Evolutionary conservation across 2,888 invertebrate species (phyloP).

Genomic region (Oscheius sp.): DNA sequence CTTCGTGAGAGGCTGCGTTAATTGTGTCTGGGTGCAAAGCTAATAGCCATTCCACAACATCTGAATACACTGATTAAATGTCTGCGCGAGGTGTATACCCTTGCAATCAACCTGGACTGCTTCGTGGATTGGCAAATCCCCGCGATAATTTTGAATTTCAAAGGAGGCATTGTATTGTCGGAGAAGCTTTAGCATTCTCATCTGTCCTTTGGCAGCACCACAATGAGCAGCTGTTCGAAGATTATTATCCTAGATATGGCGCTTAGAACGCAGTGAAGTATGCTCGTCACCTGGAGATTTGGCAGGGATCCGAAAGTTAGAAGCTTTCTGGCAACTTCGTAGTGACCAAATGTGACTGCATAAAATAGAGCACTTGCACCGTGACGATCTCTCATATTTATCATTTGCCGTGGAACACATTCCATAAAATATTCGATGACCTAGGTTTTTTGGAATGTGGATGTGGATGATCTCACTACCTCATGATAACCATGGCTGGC

Average conservation of each 20-base stretch:
- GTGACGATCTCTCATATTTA: constrained; percentile 44
- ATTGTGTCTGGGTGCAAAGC: constrained; percentile 83
- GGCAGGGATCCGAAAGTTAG: constrained; percentile 89
- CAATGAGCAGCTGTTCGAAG: constrained; percentile 65
- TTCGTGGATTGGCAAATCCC: constrained; percentile 94
- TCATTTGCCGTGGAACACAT: constrained; percentile 30
- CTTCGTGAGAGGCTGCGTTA: constrained; percentile 88
- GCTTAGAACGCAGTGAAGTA: constrained; percentile 72
- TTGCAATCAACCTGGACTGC: constrained; percentile 90
- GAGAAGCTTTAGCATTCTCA: constrained; percentile 84
- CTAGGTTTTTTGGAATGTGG: constrained; percentile 1
- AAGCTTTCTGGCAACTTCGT: constrained; percentile 87
- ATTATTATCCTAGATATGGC: constrained; percentile 54
- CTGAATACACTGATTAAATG: constrained; percentile 70
- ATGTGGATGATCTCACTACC: constrained; percentile 73
- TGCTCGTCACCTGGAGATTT: constrained; percentile 80
- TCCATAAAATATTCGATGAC: constrained; percentile 44
- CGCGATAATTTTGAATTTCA: constrained; percentile 89
- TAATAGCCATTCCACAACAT: constrained; percentile 87
- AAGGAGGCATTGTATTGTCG: constrained; percentile 84
- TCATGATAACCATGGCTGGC: constrained; percentile 93
- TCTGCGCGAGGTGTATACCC: constrained; percentile 65
- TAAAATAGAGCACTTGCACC: constrained; percentile 81
- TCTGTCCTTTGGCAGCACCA: constrained; percentile 77
- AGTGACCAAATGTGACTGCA: constrained; percentile 92